Base-by-base conservation (phyloP, 1,140 invertebrate species). In the Neodiprion virginianus region DNA sequence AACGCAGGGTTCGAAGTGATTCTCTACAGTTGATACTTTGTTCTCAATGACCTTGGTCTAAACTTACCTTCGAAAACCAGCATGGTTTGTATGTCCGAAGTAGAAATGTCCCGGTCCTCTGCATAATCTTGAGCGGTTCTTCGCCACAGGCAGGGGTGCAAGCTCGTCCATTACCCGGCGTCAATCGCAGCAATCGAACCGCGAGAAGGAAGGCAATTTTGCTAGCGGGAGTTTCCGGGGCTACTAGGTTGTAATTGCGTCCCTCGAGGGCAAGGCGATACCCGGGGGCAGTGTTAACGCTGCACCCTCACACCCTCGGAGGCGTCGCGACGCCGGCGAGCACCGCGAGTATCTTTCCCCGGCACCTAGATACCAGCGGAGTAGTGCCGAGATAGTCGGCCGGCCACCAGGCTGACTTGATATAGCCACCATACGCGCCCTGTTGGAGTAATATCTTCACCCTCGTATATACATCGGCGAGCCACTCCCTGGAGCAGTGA, bases 191-290 rank as follows among this genome's bases (percentile, higher is more conserved):
- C 11, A 61, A 61, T 61, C 53, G 53, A 14, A 61, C 53, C 53
- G 53, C 7, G n/a, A 17, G 53, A 61, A 61, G 53, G 53, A 61
- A 61, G n/a, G 53, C 11, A 61, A 61, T 14, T 12, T 40, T 40
- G 28, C 4, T 17, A 17, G 53, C n/a, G 5, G 53, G 12, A 7
- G 21, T 69, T 47, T 23, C 7, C 66, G 72, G 79, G 80, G 61
- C 80, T 77, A 77, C 77, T 80, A 80, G 78, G 78, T 82, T 77
- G 83, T 88, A 89, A 88, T 88, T 82, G 84, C 75, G 83, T 88
- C 88, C 87, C 88, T 79, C 74, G 87, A 86, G 87, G 81, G 84
- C 84, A 87, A 61, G 86, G 79, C 83, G 85, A 89, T 88, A 87
- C 83, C 81, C 85, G 85, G 50, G 50, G 82, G 82, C 80, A 78